Conservation (phyloP, 2,888 invertebrate species). For the Heliconius ismenius region DNA sequence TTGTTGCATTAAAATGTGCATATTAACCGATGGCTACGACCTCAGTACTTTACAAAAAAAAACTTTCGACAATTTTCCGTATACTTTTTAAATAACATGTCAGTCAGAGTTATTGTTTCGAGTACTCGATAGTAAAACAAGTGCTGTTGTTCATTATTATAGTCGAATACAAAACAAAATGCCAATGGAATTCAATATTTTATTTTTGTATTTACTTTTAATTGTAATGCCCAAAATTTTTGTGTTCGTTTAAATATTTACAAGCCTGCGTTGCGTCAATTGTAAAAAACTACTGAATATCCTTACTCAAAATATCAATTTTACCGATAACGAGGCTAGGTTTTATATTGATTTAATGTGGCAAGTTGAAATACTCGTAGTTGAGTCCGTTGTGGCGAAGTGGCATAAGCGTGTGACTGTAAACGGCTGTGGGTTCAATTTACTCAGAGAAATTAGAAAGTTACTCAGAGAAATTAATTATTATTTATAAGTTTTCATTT, state of each 20-base stretch:
- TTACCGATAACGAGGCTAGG: not conserved
- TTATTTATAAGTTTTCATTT: too few species aligned
- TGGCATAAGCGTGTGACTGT: too few species aligned
- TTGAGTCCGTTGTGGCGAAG: too few species aligned
- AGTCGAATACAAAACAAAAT: constrained; percentile 1
- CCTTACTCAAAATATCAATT: not conserved
- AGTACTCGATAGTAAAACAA: constrained; percentile 7
- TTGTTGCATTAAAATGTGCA: constrained; percentile 27
- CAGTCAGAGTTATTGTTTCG: constrained; percentile 3
- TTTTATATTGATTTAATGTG: not conserved
- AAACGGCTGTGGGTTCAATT: too few species aligned
- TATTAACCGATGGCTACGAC: constrained; percentile 13
- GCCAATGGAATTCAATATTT: not conserved
- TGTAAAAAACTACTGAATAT: not conserved
- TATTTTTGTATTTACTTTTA: not conserved
- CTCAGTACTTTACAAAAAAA: constrained; percentile 10
- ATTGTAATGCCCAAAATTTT: not conserved
- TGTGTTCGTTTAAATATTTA: not conserved
- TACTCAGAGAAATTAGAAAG: too few species aligned
- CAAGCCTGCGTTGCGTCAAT: not conserved
- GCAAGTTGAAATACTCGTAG: not conserved
- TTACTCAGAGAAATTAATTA: too few species aligned
- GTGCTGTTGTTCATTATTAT: constrained; percentile 1
- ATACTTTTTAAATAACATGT: constrained; percentile 4
- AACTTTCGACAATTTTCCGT: constrained; percentile 4